Evolutionary conservation across 2,888 invertebrate genomes (phyloP).

Genomic region (Deroplatys truncata): DNA sequence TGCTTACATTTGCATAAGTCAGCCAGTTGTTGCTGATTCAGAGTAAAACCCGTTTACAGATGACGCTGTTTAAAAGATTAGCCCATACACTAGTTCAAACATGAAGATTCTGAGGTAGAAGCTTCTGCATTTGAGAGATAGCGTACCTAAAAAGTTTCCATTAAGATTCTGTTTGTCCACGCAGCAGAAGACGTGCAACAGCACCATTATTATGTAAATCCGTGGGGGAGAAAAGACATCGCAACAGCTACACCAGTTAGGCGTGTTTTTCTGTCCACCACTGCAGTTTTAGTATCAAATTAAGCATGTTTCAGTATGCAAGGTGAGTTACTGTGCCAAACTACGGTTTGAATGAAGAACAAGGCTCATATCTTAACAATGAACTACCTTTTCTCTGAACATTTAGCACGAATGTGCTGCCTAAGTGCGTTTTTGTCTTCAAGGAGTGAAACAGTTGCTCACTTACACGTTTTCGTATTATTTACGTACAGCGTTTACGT

Average conservation of each 20-base stretch:
- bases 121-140: neutral
- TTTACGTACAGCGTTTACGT: too few species aligned
- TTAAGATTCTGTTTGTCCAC: neutral
- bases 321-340: too few species aligned
- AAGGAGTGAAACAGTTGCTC: too few species aligned
- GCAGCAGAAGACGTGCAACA: neutral
- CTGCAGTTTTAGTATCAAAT: neutral
- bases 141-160: neutral
- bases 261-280: neutral
- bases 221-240: neutral
- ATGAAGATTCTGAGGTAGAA: neutral
- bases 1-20: too few species aligned
- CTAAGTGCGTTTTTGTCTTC: too few species aligned
- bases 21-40: neutral
- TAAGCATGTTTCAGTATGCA: too few species aligned
- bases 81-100: neutral
- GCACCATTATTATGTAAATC: neutral
- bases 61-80: neutral
- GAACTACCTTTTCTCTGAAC: too few species aligned
- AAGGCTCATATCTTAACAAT: too few species aligned
- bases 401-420: too few species aligned
- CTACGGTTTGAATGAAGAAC: too few species aligned
- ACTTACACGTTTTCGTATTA: too few species aligned
- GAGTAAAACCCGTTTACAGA: neutral
- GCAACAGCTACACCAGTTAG: neutral